Evolutionary conservation across 2,888 invertebrate genomes (phyloP).

Genomic region (Taphrorychus bicolor): DNA sequence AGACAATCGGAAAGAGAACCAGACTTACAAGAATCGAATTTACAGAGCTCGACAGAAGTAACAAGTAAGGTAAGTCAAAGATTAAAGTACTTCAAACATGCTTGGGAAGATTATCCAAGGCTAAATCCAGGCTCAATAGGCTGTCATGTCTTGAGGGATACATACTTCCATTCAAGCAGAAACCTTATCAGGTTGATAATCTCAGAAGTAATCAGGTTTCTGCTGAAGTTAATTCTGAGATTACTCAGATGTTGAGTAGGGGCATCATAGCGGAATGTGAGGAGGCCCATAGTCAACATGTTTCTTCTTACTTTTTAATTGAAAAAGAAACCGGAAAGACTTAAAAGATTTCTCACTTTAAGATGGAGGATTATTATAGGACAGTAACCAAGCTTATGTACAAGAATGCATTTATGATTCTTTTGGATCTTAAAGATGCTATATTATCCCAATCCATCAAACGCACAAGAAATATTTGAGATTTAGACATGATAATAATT

Average conservation of each 20-base stretch:
- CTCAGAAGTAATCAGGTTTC: background rate
- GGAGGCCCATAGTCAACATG: too few species aligned
- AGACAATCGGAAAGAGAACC: background rate
- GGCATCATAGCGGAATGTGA: background rate
- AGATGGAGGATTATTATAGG: background rate
- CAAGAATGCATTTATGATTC: conserved; percentile 1
- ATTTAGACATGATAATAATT: background rate
- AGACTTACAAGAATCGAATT: background rate
- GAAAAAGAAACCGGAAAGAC: background rate
- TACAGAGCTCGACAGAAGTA: background rate
- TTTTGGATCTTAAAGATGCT: conserved; percentile 8
- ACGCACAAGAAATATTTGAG: conserved; percentile 2
- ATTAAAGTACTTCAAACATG: background rate
- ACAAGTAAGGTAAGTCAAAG: background rate
- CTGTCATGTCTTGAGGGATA: background rate
- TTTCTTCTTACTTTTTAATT: background rate
- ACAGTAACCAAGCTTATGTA: conserved; percentile 2
- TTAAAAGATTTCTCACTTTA: background rate
- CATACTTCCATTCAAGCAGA: background rate
- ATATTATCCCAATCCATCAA: background rate
- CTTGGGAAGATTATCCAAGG: background rate
- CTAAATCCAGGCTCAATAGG: background rate
- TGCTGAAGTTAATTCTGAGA: background rate
- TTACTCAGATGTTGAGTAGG: background rate
- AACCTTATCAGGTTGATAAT: background rate